phyloP scores from a whole-genome alignment of 2,797 vertebrate genomes.

The Pangasius larnaudii region DNA sequence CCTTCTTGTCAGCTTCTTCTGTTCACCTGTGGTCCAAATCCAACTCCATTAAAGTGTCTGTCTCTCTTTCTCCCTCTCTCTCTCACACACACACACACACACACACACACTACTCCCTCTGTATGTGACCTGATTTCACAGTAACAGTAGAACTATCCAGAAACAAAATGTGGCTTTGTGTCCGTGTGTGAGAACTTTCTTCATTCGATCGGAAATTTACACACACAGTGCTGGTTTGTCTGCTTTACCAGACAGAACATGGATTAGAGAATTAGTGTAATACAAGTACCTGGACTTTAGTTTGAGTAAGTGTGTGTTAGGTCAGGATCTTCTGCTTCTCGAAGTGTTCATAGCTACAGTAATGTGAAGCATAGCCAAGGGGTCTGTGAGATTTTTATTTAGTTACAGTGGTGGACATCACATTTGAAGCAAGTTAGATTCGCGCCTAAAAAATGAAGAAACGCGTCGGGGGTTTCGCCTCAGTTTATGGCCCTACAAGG shows the following conservation, averaged over 20 bases:
- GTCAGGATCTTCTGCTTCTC: not conserved
- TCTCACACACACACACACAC: not conserved
- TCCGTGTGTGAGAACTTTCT: conserved; percentile 2
- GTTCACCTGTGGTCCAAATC: not conserved
- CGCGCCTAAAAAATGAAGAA: too few relatives aligned
- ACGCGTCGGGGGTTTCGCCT: not conserved
- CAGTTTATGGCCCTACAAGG: not conserved
- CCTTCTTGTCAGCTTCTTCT: conserved; percentile 1
- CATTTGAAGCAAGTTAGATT: not conserved
- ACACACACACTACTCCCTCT: conserved; percentile 48
- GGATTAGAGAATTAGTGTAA: conserved; percentile 5
- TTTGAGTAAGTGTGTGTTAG: not conserved
- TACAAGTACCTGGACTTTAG: not conserved
- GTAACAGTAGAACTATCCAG: conserved; percentile 49
- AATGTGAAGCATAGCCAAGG: not conserved
- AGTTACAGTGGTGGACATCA: not conserved
- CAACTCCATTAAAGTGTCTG: not conserved
- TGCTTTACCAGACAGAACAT: not conserved
- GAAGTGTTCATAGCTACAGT: not conserved
- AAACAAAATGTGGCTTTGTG: conserved; percentile 44
- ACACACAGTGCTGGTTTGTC: not conserved
- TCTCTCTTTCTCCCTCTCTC: not conserved
- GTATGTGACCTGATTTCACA: conserved; percentile 53
- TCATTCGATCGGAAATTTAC: not conserved
- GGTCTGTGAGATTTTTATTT: not conserved